phyloP scores from a whole-genome alignment of 2,797 vertebrate species.

The Tadarida brasiliensis region DNA sequence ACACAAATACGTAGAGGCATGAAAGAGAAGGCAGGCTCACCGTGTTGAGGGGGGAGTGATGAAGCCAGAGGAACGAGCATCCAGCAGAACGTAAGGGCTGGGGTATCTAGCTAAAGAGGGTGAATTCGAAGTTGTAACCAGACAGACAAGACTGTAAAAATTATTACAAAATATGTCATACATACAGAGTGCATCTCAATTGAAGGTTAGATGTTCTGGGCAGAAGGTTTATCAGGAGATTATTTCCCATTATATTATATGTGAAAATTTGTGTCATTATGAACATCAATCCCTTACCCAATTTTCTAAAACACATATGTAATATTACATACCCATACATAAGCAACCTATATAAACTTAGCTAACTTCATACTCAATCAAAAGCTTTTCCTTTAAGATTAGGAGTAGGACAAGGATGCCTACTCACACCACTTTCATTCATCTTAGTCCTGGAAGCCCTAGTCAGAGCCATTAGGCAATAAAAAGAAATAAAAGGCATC shows the following conservation, averaged over 20 bases:
- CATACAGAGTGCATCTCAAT: neutral
- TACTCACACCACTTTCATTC: neutral
- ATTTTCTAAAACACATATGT: neutral
- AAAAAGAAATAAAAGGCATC: neutral
- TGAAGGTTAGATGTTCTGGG: neutral
- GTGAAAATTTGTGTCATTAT: neutral
- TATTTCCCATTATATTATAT: neutral
- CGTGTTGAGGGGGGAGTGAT: neutral
- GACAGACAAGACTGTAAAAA: neutral
- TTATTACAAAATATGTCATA: neutral
- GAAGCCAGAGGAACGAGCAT: neutral
- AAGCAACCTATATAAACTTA: neutral
- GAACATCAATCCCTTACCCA: neutral
- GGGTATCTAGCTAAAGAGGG: neutral
- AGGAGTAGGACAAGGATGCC: neutral
- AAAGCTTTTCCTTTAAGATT: neutral
- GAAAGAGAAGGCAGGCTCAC: neutral
- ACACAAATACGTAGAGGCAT: neutral
- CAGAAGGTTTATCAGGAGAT: neutral
- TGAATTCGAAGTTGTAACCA: neutral
- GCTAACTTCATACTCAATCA: neutral
- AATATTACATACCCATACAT: neutral
- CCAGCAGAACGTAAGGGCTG: neutral
- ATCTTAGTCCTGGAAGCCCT: neutral
- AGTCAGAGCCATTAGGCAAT: neutral